Base-by-base conservation (phyloP, 2,888 invertebrate genomes). In the Meandrusa payeni region DNA sequence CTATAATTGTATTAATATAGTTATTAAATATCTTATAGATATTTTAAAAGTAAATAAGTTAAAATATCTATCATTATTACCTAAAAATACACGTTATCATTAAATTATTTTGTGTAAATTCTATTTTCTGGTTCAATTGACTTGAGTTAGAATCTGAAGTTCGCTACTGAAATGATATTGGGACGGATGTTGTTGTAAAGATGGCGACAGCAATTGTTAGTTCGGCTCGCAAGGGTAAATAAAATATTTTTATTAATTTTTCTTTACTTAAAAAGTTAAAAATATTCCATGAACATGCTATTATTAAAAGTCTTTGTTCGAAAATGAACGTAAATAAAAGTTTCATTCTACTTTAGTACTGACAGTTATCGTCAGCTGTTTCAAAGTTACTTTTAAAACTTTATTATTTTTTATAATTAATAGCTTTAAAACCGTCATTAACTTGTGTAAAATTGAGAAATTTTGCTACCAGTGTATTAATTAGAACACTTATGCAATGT, bases 211-310 rank as follows among this genome's bases (percentile, higher is more conserved):
- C 75, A 59, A 69, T 87, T 79, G 87, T 86, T 83, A 85, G 83
- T 83, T 86, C 87, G 87, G 73, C 87, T 85, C 87, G 83, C 76
- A 76, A 83, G 82, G 86, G 87, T 87, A 86, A 86, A 74, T 76
- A 75, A 71, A 49, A 64, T 65, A 60, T 51, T 67, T 64, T 75
- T 68, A 34, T 23, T 23, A 22, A 23, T 39, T 23, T 20, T 48
- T 43, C 42, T 24, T 38, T 19, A 37, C 44, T 48, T 17, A 36
- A 62, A 61, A 64, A 60, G 52, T 59, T 57, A 11, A 19, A n/a
- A 31, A 40, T 23, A 5, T 4, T 22, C 2, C 11, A 10, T 5
- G 2, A 4, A 7, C n/a, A 7, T 27, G 1, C 20, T 27, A 15
- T 10, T 13, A 2, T 2, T n/a, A 2, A 3, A 12, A 22, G 3